Conservation (phyloP, 2,888 invertebrate species). For the Sphaerophoria taeniata region DNA sequence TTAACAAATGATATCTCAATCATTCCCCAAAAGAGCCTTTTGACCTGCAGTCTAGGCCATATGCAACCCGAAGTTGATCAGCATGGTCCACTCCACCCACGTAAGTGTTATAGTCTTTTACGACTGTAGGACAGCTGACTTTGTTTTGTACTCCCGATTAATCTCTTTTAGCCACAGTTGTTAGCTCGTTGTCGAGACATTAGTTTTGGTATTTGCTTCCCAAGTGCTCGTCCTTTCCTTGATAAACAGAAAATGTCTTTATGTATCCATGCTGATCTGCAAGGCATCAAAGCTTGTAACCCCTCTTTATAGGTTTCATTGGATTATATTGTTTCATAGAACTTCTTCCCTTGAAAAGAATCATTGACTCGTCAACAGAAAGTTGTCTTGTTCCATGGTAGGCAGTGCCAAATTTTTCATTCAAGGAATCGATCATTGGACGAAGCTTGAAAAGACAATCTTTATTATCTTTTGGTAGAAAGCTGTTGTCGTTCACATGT, state of each 20-base stretch:
- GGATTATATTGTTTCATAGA: conserved; percentile 41
- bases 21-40: too few species aligned
- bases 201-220: conserved; percentile 20
- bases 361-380: conserved; percentile 28
- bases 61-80: too few species aligned
- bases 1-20: too few species aligned
- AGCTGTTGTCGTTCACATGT: conserved; percentile 52
- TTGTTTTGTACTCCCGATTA: background rate
- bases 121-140: conserved; percentile 9
- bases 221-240: conserved; percentile 42
- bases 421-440: conserved; percentile 51
- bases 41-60: too few species aligned
- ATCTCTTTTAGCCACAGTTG: conserved; percentile 6
- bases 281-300: conserved; percentile 44
- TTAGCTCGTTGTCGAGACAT: conserved; percentile 5
- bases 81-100: too few species aligned
- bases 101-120: conserved; percentile 3
- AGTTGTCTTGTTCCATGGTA: conserved; percentile 49
- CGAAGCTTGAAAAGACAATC: conserved; percentile 55
- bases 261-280: conserved; percentile 36
- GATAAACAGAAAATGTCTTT: conserved; percentile 27
- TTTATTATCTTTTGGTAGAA: conserved; percentile 53
- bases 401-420: conserved; percentile 40
- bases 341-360: conserved; percentile 40
- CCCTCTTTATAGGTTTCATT: conserved; percentile 47